Conservation (phyloP, 2,113 vertebrate genomes). For the Ancistrus triradiatus region DNA sequence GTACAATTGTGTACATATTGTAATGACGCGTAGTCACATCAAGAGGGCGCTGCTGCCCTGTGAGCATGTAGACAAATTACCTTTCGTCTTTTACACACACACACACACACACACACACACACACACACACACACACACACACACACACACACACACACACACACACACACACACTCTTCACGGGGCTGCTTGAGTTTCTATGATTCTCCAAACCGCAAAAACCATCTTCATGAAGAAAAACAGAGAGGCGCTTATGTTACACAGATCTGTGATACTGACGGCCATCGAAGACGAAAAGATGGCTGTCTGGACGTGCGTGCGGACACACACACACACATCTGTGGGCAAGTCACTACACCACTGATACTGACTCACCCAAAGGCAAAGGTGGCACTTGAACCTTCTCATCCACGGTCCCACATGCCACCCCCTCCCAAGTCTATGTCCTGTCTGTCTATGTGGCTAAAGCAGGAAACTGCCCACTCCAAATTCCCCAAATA, state of each 20-base stretch:
- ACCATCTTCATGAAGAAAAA: conserved; percentile 75
- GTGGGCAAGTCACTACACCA: too few species aligned
- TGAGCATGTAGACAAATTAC: too few species aligned
- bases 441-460: too few species aligned
- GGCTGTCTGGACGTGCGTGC: not conserved
- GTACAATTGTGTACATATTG: conserved; percentile 56
- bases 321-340: conserved; percentile 3
- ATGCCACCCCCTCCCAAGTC: too few species aligned
- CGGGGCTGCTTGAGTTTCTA: conserved; percentile 69
- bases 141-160: conserved; percentile 69
- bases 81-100: conserved; percentile 57
- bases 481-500: too few species aligned
- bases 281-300: conserved; percentile 44
- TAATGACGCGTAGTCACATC: conserved; percentile 83
- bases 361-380: too few species aligned
- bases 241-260: conserved; percentile 68
- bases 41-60: conserved; percentile 73
- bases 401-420: too few species aligned
- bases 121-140: conserved; percentile 1
- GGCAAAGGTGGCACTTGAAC: too few species aligned
- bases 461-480: too few species aligned
- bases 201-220: conserved; percentile 72
- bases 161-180: conserved; percentile 52
- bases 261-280: conserved; percentile 49
- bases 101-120: conserved; percentile 69